These are phyloP conservation scores for Malurus elegans DNA, from an alignment of 2,113 vertebrate species.

Conservation along the genomic window DNA sequence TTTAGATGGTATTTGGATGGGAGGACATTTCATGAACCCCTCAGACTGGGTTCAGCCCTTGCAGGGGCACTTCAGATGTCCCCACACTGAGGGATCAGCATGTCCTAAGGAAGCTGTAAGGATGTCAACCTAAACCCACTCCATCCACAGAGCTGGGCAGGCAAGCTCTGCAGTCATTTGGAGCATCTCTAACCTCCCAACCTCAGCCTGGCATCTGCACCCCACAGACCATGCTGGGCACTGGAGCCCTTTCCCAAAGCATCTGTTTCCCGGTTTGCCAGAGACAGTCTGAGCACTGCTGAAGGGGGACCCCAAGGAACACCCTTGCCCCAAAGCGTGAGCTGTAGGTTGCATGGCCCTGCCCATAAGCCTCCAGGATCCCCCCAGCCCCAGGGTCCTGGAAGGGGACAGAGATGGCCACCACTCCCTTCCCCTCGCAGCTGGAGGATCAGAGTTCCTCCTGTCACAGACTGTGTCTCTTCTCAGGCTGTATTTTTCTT, in stretches of 20 bases:
- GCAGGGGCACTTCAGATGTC: background rate
- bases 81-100: background rate
- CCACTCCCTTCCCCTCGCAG: background rate
- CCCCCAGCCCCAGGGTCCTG: background rate
- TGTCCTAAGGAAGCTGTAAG: background rate
- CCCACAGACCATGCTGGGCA: rapidly evolving
- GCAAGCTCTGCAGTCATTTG: background rate
- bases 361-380: background rate
- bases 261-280: too few relatives aligned
- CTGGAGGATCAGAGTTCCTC: background rate
- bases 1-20: background rate
- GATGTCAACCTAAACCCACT: rapidly evolving
- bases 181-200: background rate
- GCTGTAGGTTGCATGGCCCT: background rate
- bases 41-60: background rate
- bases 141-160: background rate
- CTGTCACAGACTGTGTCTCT: background rate
- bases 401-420: background rate
- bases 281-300: background rate
- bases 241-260: background rate
- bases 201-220: background rate
- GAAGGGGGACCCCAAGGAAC: background rate
- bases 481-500: background rate
- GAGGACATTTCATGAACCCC: background rate
- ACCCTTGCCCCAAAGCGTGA: rapidly evolving